Evolutionary conservation across 2,888 invertebrate species (phyloP).

Genomic region (Eristalis intricaria): DNA sequence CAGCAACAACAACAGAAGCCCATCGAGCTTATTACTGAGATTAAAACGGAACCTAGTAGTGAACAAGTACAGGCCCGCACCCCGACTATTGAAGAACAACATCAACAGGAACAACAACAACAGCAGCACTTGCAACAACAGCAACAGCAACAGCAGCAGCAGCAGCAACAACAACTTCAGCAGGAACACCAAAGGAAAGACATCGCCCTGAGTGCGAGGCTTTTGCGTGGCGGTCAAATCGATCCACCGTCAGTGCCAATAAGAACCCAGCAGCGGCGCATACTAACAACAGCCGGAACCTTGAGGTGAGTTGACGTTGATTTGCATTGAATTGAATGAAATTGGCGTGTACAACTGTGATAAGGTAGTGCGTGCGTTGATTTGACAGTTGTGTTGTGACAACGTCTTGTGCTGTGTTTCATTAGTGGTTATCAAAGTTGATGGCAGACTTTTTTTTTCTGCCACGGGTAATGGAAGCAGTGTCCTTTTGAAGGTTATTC

Average conservation of each 20-base stretch:
- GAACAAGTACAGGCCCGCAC: slow-evolving; percentile 70
- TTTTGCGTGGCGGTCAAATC: slow-evolving; percentile 57
- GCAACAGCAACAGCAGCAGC: slow-evolving; percentile 73
- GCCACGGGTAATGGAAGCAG: background rate
- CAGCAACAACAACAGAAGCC: slow-evolving; percentile 73
- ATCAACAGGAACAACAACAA: slow-evolving; percentile 74
- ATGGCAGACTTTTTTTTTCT: background rate
- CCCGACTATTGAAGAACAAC: slow-evolving; percentile 75
- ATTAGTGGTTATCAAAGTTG: too few relatives aligned
- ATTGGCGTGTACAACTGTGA: background rate
- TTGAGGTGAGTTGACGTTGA: slow-evolving; percentile 74
- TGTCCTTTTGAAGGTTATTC: background rate
- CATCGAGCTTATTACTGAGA: slow-evolving; percentile 70
- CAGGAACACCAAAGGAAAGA: slow-evolving; percentile 72
- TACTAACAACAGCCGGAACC: slow-evolving; percentile 81
- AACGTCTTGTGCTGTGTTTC: background rate
- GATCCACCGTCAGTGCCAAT: slow-evolving; percentile 72
- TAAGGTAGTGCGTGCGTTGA: background rate
- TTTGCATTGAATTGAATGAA: slow-evolving; percentile 23
- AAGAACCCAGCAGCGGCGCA: slow-evolving; percentile 78
- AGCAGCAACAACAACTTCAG: slow-evolving; percentile 51
- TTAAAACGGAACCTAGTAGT: slow-evolving; percentile 58
- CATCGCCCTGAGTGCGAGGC: slow-evolving; percentile 48
- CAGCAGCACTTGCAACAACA: slow-evolving; percentile 74
- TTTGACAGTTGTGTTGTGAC: background rate